Evolutionary conservation across 2,888 invertebrate genomes (phyloP).

Genomic region (Cosmorhoe ocellata): DNA sequence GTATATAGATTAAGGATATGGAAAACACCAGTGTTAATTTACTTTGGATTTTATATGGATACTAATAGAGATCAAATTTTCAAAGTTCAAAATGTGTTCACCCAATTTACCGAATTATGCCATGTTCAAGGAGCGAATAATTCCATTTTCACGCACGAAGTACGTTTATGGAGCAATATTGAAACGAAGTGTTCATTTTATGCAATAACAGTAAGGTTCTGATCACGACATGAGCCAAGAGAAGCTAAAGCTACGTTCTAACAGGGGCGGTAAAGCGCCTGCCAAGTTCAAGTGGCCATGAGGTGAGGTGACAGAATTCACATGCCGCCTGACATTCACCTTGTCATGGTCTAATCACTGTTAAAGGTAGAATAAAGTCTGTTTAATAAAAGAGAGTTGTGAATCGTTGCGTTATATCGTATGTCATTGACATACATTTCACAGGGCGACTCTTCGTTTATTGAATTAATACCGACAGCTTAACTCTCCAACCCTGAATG

Average conservation of each 20-base stretch:
- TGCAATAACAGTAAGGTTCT: constrained; percentile 14
- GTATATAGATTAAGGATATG: constrained; percentile 11
- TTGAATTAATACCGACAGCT: too few species aligned
- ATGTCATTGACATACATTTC: too few species aligned
- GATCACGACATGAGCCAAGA: constrained; percentile 11
- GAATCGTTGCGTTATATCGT: too few species aligned
- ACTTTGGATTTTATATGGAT: background rate
- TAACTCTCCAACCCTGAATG: too few species aligned
- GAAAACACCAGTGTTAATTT: constrained; percentile 11
- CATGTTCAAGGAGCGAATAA: constrained; percentile 12
- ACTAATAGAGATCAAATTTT: background rate
- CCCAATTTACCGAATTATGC: background rate
- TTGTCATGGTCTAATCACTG: too few species aligned
- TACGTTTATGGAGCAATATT: background rate
- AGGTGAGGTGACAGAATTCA: too few species aligned
- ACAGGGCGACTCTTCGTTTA: too few species aligned
- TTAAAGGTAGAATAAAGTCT: too few species aligned
- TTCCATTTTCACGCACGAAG: constrained; percentile 6
- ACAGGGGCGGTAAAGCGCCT: background rate
- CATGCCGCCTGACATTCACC: too few species aligned
- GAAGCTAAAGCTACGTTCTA: background rate
- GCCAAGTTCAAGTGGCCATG: background rate
- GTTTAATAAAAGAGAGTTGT: too few species aligned
- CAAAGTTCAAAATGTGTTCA: background rate
- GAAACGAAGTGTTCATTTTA: constrained; percentile 3